These are phyloP conservation scores for Porites rus DNA, from an alignment of 92 coral and sea anemone species.

Conservation along the genomic window DNA sequence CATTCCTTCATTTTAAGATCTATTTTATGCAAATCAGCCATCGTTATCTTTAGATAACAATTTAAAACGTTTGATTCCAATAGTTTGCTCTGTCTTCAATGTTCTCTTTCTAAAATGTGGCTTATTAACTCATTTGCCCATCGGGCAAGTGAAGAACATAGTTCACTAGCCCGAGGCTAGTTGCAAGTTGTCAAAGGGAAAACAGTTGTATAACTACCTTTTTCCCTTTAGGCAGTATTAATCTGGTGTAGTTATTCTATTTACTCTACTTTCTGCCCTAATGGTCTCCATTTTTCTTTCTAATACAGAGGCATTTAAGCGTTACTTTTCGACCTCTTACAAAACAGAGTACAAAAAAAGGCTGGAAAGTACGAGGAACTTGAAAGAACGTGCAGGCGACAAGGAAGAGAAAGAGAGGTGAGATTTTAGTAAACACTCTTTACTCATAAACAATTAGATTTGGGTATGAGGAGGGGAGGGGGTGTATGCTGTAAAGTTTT, in stretches of 20 bases:
- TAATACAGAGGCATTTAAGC: constrained; percentile 26
- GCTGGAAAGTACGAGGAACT: constrained; percentile 13
- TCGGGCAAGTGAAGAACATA: not conserved
- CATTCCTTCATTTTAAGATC: too few species aligned
- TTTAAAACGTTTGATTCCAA: too few species aligned
- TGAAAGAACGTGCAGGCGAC: constrained; percentile 15
- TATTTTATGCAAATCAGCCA: too few species aligned
- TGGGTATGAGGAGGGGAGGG: too few species aligned
- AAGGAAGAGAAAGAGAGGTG: constrained; percentile 30
- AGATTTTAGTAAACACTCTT: constrained; percentile 14
- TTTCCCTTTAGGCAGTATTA: constrained; percentile 1
- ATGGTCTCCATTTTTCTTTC: constrained; percentile 21
- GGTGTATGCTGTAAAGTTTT: too few species aligned
- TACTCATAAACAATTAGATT: not conserved
- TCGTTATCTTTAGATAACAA: too few species aligned
- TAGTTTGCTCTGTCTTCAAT: too few species aligned
- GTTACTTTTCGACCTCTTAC: constrained; percentile 15
- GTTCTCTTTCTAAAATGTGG: not conserved
- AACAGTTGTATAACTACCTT: constrained; percentile 1
- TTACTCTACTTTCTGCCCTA: constrained; percentile 6
- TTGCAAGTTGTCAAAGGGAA: not conserved
- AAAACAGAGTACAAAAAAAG: constrained; percentile 13
- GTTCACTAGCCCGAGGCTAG: not conserved
- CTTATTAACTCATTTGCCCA: not conserved
- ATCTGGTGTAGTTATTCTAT: not conserved